Conservation (phyloP, 2,113 vertebrate genomes). For the Arothron firmamentum region DNA sequence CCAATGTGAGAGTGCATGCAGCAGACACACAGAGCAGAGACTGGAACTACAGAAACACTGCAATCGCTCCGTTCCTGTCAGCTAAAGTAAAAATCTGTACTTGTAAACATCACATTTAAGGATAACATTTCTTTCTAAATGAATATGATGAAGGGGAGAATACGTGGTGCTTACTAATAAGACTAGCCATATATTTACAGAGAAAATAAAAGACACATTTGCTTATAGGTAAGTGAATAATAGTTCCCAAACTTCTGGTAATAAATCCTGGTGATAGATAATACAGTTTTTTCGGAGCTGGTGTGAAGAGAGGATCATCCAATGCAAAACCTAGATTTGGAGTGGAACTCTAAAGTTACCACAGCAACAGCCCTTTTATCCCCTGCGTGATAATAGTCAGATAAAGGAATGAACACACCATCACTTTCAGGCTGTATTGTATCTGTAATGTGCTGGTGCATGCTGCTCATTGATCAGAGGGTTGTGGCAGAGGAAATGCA, state of each 20-base stretch:
- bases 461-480: neutral
- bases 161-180: too few relatives aligned
- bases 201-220: too few relatives aligned
- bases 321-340: neutral
- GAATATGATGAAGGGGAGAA: too few relatives aligned
- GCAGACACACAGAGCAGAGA: neutral
- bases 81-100: neutral
- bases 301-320: neutral
- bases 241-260: neutral
- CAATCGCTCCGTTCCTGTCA: neutral
- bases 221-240: too few relatives aligned
- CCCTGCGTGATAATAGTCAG: neutral
- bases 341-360: neutral
- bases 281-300: neutral
- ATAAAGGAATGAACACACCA: neutral
- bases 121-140: too few relatives aligned
- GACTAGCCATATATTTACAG: too few relatives aligned
- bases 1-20: conserved; percentile 14
- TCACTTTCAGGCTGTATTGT: neutral
- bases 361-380: neutral
- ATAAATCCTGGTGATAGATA: neutral
- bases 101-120: neutral
- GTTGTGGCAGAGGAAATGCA: neutral
- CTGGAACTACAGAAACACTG: neutral
- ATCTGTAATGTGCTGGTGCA: neutral